Evolutionary conservation across 2,888 invertebrate genomes (phyloP).

Genomic region (Pandemis cinnamomeana): DNA sequence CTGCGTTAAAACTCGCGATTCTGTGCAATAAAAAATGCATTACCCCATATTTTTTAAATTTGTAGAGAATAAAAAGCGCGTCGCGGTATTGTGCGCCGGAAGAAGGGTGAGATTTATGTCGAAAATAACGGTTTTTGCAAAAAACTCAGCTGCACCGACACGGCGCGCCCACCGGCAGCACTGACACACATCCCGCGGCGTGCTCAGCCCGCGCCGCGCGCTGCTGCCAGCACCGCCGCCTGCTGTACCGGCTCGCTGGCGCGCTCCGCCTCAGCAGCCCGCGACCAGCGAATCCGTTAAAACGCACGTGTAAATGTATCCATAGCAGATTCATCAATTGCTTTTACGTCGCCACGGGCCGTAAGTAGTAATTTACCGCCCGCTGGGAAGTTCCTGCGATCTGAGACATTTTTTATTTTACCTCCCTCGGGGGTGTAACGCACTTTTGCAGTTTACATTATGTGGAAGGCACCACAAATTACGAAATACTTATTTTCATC

Average conservation of each 20-base stretch:
- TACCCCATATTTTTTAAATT: constrained; percentile 82
- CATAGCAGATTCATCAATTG: neutral
- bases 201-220: too few relatives aligned
- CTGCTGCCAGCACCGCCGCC: too few relatives aligned
- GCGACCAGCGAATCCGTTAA: neutral
- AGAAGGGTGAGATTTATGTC: constrained; percentile 83
- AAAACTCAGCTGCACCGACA: constrained; percentile 72
- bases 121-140: constrained; percentile 81
- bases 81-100: constrained; percentile 72
- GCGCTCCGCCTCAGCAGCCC: neutral
- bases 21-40: constrained; percentile 81
- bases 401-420: too few relatives aligned
- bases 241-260: constrained; percentile 27
- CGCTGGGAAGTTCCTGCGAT: too few relatives aligned
- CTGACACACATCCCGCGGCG: constrained; percentile 34
- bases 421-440: too few relatives aligned
- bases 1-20: constrained; percentile 63
- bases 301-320: neutral
- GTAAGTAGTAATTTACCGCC: too few relatives aligned
- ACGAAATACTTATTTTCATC: too few relatives aligned
- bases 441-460: too few relatives aligned
- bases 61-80: constrained; percentile 69
- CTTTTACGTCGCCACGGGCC: neutral
- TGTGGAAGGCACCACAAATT: too few relatives aligned
- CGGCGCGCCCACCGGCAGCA: constrained; percentile 37